Evolutionary conservation across 2,888 invertebrate species (phyloP), one percentile per base, ranked within the genome.

Genomic region (Cynaeus angustus): DNA sequence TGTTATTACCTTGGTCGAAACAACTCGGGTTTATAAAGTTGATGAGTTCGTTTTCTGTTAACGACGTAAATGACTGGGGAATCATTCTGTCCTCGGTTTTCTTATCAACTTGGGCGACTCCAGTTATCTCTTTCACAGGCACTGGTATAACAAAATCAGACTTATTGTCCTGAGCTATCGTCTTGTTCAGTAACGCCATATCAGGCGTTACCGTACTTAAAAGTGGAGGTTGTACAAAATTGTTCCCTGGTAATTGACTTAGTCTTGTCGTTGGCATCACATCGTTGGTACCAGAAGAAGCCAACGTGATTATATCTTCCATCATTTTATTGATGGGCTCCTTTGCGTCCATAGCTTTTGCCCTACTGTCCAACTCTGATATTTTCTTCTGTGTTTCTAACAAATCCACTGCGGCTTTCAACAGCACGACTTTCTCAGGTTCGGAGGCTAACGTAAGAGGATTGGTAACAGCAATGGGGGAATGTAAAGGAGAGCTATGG

Each of bases 11-110:
- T 88, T 91, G 92, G 86, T 95, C 95, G 84, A 96, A 95, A 84
- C 94, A 94, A 87, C 92, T 93, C 56, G 95, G 94, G 87, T 95
- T 95, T 77, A 96, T 95, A 86, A 94, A 94, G 83, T 92, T 94
- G 77, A 96, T 89, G 77, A 96, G 88, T 86, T 96, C 95, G 85
- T 92, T 93, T 84, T 95, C 95, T 73, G 94, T 94, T 91, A 96
- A 94, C 79, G 92, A 91, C 7, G 93, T 92, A 76, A 95, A 88
- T 50, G 93, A 90, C 81, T 92, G 92, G 59, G 88, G 92, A 85
- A 89, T 89, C 88, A 90, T 90, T 41, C 77, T 85, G 80, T 81
- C 88, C 80, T 86, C 85, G 50, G 79, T 82, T 69, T 85, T 84
- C 75, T 85, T 85, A 61, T 84, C 83, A 43, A 84, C 62, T 84